Evolutionary conservation across 2,797 vertebrate genomes (phyloP).

Genomic region (Kryptolebias ocellatus): DNA sequence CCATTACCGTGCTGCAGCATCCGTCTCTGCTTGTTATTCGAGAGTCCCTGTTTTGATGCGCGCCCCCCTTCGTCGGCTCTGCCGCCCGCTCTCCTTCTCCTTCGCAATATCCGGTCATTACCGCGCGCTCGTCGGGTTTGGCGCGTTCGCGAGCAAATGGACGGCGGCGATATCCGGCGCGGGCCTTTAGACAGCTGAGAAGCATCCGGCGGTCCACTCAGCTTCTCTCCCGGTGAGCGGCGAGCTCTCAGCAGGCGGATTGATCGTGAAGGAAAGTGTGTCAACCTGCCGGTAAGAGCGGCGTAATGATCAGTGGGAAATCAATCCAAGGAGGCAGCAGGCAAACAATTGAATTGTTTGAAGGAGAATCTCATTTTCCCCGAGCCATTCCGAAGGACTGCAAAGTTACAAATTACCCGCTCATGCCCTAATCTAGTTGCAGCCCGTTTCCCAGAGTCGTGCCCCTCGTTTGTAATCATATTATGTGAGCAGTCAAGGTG

Average conservation of each 20-base stretch:
- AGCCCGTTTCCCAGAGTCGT: constrained; percentile 44
- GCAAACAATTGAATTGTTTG: constrained; percentile 75
- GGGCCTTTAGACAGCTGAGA: constrained; percentile 34
- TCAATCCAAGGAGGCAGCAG: constrained; percentile 65
- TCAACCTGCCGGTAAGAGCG: constrained; percentile 66
- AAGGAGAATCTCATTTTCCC: constrained; percentile 71
- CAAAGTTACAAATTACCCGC: constrained; percentile 57
- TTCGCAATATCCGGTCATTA: constrained; percentile 51
- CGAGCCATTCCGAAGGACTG: constrained; percentile 45
- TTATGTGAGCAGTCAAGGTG: constrained; percentile 48
- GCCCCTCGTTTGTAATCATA: constrained; percentile 40
- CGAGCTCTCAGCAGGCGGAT: constrained; percentile 57
- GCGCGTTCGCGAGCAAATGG: constrained; percentile 24
- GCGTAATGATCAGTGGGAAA: constrained; percentile 59
- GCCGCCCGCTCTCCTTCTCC: no score
- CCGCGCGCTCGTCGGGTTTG: constrained; percentile 20
- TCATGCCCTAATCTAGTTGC: constrained; percentile 55
- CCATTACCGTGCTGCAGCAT: constrained; percentile 29
- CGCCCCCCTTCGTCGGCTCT: no score
- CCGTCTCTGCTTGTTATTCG: constrained; percentile 13
- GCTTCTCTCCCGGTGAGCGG: constrained; percentile 55
- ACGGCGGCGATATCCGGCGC: constrained; percentile 58
- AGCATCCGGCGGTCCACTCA: constrained; percentile 54
- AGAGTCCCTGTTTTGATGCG: background rate
- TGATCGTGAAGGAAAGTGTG: constrained; percentile 21